phyloP scores from a whole-genome alignment of 2,113 vertebrate species.

The Excalfactoria chinensis region DNA sequence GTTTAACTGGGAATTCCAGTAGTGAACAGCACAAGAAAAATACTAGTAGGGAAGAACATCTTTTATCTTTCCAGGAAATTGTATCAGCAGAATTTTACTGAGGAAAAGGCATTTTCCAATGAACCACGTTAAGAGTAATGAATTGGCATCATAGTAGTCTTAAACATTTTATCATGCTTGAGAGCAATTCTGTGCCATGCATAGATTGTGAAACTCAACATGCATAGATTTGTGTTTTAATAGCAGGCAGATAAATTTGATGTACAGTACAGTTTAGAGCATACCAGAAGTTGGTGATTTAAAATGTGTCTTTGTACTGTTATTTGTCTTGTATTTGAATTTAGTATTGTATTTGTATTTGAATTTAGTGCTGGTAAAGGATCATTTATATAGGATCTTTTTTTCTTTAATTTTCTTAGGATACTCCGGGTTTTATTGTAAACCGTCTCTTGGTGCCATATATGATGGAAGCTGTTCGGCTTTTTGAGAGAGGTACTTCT shows the following conservation, averaged over 20 bases:
- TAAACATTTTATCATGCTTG: no score
- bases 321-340: neutral
- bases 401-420: constrained; percentile 74
- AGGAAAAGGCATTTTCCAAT: neutral
- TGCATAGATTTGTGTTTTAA: neutral
- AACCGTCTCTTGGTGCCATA: constrained; percentile 96
- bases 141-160: neutral
- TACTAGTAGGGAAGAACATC: neutral
- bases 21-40: neutral
- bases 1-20: neutral
- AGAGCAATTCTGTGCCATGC: no score
- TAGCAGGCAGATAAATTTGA: neutral
- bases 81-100: neutral
- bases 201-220: neutral
- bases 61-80: neutral
- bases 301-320: neutral
- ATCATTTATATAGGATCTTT: neutral
- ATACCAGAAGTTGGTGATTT: neutral
- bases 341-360: no score
- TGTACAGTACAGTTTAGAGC: neutral
- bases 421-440: constrained; percentile 95
- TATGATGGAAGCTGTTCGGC: constrained; percentile 88
- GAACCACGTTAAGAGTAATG: neutral
- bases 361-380: neutral
- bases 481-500: constrained; percentile 90